Base-by-base conservation (phyloP, 2,113 vertebrate genomes). In the Kobus ellipsiprymnus region DNA sequence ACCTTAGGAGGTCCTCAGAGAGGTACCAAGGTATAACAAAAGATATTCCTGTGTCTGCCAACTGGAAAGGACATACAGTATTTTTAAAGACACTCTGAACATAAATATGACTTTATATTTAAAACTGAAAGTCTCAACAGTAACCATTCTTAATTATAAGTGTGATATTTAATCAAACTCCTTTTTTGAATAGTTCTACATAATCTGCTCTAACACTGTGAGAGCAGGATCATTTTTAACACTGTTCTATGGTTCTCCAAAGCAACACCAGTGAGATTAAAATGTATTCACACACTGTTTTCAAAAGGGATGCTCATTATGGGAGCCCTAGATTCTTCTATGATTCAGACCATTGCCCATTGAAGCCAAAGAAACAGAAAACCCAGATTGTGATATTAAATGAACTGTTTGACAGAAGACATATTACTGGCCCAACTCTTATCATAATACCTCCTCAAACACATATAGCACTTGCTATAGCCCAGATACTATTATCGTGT, bases 81-180 rank as follows among this genome's bases (percentile, higher is more conserved):
- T 96, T 93, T 97, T 90, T 48, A 81, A 92, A 90, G 44, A 83
- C 60, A 91, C 40, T 80, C 27, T 97, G 30, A 13, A 82, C 3
- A 83, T 93, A 91, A 91, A 60, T 94, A 90, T 29, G 15, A 94
- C 10, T 86, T 93, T 46, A 50, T 60, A 78, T 80, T 92, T 96
- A 55, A 92, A 94, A 71, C 7, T 88, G 16, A 95, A 82, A 82
- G 15, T 85, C 30, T 90, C 60, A 77, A 46, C 7, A 48, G 16
- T 81, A 77, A 77, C 17, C 19, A 33, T 3, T 67, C 33, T 93
- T 94, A 95, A 23, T 83, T 71, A 52, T 15, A 62, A 81, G 17
- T 46, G 48, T n/a, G 8, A 54, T 59, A 59, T 48, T 90, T 91
- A 77, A 17, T 64, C 40, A 44, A 89, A 90, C 12, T 86, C 10